Conservation (phyloP, 1,140 invertebrate species). For the Drosophila hydei region DNA sequence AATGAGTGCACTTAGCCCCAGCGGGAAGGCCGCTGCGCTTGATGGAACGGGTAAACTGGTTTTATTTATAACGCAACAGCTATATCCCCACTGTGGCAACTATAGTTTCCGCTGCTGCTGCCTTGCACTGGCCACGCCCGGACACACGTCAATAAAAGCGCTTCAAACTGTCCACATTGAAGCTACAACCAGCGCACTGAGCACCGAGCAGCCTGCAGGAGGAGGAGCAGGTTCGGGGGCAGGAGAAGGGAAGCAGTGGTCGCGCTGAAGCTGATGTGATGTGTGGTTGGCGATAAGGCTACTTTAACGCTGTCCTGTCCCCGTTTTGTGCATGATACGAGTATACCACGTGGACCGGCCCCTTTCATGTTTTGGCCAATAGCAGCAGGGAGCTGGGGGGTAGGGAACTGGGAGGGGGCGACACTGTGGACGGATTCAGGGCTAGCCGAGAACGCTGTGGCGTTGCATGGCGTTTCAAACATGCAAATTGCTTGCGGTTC, state of each 20-base stretch:
- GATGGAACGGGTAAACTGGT: constrained; percentile 41
- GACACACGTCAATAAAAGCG: constrained; percentile 81
- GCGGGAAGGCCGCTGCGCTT: not conserved
- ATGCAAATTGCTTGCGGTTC: constrained; percentile 81
- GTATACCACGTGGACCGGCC: constrained; percentile 58
- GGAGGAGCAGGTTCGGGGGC: not conserved
- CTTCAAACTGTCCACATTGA: constrained; percentile 79
- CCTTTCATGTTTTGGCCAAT: constrained; percentile 78
- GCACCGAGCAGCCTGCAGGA: not conserved
- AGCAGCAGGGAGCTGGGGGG: constrained; percentile 37
- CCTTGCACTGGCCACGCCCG: constrained; percentile 59
- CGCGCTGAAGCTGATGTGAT: constrained; percentile 41
- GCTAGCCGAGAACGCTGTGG: constrained; percentile 22
- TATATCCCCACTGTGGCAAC: constrained; percentile 15
- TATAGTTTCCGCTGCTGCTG: constrained; percentile 12
- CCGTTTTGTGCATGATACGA: constrained; percentile 77
- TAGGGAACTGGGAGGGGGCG: constrained; percentile 16
- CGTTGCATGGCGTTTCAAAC: constrained; percentile 74
- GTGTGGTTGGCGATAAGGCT: constrained; percentile 70
- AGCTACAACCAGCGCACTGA: constrained; percentile 7
- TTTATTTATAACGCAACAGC: constrained; percentile 78
- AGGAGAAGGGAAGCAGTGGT: constrained; percentile 13
- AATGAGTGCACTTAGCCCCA: constrained; percentile 55
- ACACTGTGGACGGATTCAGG: not conserved
- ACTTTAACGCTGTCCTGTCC: constrained; percentile 81